Evolutionary conservation across 2,888 invertebrate species (phyloP).

Genomic region (Cyclophora punctaria): DNA sequence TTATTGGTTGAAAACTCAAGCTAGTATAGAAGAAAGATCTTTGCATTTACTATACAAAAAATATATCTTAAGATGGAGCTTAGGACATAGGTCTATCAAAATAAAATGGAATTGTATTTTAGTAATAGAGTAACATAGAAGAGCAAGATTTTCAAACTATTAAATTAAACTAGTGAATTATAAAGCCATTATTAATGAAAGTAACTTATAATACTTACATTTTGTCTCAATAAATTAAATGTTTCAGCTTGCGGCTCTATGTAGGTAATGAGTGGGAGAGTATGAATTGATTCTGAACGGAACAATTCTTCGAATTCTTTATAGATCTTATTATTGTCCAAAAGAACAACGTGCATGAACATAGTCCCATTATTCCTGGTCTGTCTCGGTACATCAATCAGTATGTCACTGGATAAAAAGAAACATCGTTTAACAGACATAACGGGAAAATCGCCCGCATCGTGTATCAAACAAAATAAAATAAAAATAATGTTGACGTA

Average conservation of each 20-base stretch:
- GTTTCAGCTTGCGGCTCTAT: slow-evolving; percentile 83
- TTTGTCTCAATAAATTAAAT: slow-evolving; percentile 79
- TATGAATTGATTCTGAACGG: slow-evolving; percentile 76
- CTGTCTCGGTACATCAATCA: slow-evolving; percentile 80
- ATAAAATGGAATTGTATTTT: no score
- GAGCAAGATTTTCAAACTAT: no score
- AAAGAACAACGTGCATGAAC: slow-evolving; percentile 82
- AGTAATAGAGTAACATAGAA: no score
- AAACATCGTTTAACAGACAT: not conserved
- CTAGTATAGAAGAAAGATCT: no score
- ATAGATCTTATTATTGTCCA: slow-evolving; percentile 67
- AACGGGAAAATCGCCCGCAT: no score
- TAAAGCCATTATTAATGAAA: not conserved
- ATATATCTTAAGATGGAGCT: no score
- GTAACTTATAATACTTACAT: slow-evolving; percentile 31
- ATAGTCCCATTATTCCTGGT: slow-evolving; percentile 90
- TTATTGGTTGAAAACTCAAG: no score
- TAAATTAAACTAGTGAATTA: no score
- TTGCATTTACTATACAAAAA: no score
- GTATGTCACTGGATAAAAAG: slow-evolving; percentile 72
- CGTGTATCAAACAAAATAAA: no score
- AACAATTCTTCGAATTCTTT: slow-evolving; percentile 74
- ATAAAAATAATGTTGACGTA: not conserved
- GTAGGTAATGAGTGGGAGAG: slow-evolving; percentile 82
- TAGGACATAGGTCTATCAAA: no score